Evolutionary conservation across 2,888 invertebrate species (phyloP).

Genomic region (Pachymerium ferrugineum): DNA sequence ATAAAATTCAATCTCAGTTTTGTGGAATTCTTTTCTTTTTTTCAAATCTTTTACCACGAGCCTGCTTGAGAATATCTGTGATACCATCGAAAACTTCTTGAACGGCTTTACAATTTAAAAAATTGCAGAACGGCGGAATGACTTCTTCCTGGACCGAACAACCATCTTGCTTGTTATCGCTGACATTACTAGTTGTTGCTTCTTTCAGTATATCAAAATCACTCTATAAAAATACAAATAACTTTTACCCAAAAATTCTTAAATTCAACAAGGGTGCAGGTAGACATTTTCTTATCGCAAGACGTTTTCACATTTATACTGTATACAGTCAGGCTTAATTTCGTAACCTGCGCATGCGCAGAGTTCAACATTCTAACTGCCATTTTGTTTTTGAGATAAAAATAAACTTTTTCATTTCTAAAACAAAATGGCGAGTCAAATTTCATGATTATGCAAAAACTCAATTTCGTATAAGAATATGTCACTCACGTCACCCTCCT

Average conservation of each 20-base stretch:
- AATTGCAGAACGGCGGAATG: slow-evolving; percentile 90
- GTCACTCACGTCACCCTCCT: too few relatives aligned
- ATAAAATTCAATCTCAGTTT: background rate
- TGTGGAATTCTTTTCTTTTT: slow-evolving; percentile 29
- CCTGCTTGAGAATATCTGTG: slow-evolving; percentile 95
- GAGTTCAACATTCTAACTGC: too few relatives aligned
- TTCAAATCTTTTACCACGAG: slow-evolving; percentile 61
- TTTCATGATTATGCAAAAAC: background rate
- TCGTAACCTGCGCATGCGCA: too few relatives aligned
- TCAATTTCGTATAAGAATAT: too few relatives aligned
- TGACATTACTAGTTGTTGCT: slow-evolving; percentile 98
- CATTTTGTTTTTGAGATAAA: too few relatives aligned
- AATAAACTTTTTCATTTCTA: background rate
- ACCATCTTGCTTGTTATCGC: slow-evolving; percentile 78
- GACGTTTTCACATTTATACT: background rate
- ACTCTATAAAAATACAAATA: slow-evolving; percentile 49
- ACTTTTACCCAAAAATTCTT: background rate
- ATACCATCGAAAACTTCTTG: slow-evolving; percentile 96
- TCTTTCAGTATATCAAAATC: slow-evolving; percentile 99
- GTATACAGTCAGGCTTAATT: background rate
- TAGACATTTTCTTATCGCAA: background rate
- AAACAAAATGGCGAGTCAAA: background rate
- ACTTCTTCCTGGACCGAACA: slow-evolving; percentile 84
- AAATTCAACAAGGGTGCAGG: background rate
- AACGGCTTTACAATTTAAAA: slow-evolving; percentile 89